Base-by-base conservation (phyloP, 2,888 invertebrate genomes). In the Spilarctia lutea region DNA sequence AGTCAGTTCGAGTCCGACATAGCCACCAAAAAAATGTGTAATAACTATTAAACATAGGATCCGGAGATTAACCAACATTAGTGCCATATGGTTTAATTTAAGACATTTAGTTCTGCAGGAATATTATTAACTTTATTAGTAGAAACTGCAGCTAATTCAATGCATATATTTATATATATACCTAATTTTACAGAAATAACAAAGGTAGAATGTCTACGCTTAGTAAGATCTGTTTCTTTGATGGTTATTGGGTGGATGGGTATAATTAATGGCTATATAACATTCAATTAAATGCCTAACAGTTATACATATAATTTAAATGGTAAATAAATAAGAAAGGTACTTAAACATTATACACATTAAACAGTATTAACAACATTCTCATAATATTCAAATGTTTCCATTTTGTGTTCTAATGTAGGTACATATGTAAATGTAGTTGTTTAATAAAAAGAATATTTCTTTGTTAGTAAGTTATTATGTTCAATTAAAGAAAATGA, bases 381-480 rank as follows among this genome's bases (percentile, higher is more conserved):
- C 67, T 72, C 35, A 75, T 74, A 76, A 79, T 83, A 80, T 79
- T 76, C 73, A 79, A 73, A 76, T 71, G 75, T 75, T 78, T 81
- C 75, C 74, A 77, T 77, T 74, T 82, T 81, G 75, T 71, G 39
- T 39, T 81, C 76, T 81, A 81, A 79, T 35, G 35, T 33, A n/a
- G 20, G 16, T 42, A 63, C 27, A 35, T 42, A 33, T 24, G 27
- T 63, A 65, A 45, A 82, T 76, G 66, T 69, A 80, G 75, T 75
- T 78, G 77, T 69, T 75, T 73, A 74, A 42, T 35, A 11, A 79
- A 70, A 75, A 66, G 65, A 76, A 11, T 11, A 39, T 77, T 84
- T 84, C 86, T 86, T 83, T 86, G 86, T 87, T 87, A 85, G 69
- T 84, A 84, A 86, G 84, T 86, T 86, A 86, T 87, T 87, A 73